Evolutionary conservation across 1,140 invertebrate genomes (phyloP).

Genomic region (Colletes latitarsis): DNA sequence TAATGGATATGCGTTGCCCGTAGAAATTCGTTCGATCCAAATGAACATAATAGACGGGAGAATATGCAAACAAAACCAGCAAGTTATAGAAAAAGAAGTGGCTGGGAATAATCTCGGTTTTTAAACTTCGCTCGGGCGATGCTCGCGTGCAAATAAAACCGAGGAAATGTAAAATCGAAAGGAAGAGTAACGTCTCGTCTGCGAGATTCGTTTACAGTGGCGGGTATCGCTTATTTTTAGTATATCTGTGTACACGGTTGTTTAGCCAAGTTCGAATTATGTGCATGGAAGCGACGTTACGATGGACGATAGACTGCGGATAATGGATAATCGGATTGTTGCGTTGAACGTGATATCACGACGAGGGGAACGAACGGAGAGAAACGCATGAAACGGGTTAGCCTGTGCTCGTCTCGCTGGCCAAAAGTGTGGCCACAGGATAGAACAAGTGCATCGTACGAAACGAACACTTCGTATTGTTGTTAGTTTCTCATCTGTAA

Average conservation of each 20-base stretch:
- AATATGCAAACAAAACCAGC: slow-evolving; percentile 38
- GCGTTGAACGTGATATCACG: slow-evolving; percentile 46
- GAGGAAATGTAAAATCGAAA: slow-evolving; percentile 3
- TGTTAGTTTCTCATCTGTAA: neutral
- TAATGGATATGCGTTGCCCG: slow-evolving; percentile 21
- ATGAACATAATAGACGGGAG: slow-evolving; percentile 24
- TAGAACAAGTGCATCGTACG: slow-evolving; percentile 12
- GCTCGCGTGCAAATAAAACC: neutral
- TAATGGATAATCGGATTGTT: slow-evolving; percentile 44
- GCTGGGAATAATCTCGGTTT: neutral
- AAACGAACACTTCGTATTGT: slow-evolving; percentile 15
- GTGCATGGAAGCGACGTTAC: slow-evolving; percentile 58
- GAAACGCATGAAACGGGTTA: slow-evolving; percentile 53
- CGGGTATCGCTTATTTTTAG: neutral
- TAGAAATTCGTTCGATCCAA: neutral
- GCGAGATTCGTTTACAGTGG: slow-evolving; percentile 1
- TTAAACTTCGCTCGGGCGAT: neutral
- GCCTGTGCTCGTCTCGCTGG: slow-evolving; percentile 45
- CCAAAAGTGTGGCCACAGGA: slow-evolving; percentile 18
- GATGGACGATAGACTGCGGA: slow-evolving; percentile 55
- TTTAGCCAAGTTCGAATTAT: slow-evolving; percentile 54
- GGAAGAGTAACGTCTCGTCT: neutral
- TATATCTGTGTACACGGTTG: slow-evolving; percentile 12
- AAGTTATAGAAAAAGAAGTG: neutral
- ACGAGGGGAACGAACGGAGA: slow-evolving; percentile 41